Percentiles rank a stretch among this genome's conserved stretches.
Evolutionary conservation across 2,797 vertebrate species (phyloP).

Genomic region (Gymnocypris eckloni): DNA sequence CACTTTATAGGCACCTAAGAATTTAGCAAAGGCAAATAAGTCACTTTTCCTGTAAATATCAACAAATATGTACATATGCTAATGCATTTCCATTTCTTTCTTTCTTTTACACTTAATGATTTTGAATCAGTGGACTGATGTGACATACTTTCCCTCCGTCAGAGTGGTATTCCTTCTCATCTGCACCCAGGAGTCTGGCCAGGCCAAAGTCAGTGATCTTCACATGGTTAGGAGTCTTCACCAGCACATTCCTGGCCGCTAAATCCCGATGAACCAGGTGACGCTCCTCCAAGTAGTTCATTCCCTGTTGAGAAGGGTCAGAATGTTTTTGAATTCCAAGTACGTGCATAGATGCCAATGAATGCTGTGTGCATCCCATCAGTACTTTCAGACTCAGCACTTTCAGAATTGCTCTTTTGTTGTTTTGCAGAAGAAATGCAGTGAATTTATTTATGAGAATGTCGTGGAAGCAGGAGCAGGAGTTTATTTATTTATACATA

Average conservation of each 20-base stretch:
- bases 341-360: not conserved
- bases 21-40: not conserved
- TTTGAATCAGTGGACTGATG: not conserved
- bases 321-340: not conserved
- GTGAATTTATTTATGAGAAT: conserved; percentile 31
- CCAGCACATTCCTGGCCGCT: conserved; percentile 92
- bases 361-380: not conserved
- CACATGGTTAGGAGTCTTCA: conserved; percentile 91
- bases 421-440: conserved; percentile 3
- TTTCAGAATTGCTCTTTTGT: conserved; percentile 1
- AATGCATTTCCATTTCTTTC: not conserved
- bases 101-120: not conserved
- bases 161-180: conserved; percentile 91
- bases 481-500: conserved; percentile 23
- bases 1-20: conserved; percentile 95
- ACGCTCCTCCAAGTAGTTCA: conserved; percentile 93
- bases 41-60: not conserved
- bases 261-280: conserved; percentile 93
- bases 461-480: not conserved
- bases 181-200: conserved; percentile 87
- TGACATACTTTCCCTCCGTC: conserved; percentile 88
- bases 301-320: conserved; percentile 78
- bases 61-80: not conserved
- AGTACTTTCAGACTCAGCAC: conserved; percentile 13
- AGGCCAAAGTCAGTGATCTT: conserved; percentile 96